These are phyloP conservation scores for Phenganax stokvisi DNA, from an alignment of 92 coral and sea anemone genomes.

Conservation along the genomic window DNA sequence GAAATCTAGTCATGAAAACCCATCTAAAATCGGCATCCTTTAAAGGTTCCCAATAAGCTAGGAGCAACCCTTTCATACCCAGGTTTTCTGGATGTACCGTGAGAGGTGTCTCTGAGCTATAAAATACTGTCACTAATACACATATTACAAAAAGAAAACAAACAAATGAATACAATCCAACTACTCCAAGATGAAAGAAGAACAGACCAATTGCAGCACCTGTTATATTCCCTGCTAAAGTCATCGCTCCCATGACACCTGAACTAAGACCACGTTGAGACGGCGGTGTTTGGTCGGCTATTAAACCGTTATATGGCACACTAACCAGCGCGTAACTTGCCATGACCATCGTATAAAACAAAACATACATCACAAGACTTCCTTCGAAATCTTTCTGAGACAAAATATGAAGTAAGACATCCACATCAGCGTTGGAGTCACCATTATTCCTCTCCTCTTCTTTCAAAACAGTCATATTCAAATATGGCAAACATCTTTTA, in stretches of 20 bases:
- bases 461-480: constrained; percentile 64
- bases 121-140: constrained; percentile 70
- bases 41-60: constrained; percentile 97
- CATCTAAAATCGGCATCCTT: constrained; percentile 94
- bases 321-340: constrained; percentile 96
- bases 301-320: constrained; percentile 95
- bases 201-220: constrained; percentile 93
- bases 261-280: constrained; percentile 96
- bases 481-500: constrained; percentile 81
- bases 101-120: constrained; percentile 82
- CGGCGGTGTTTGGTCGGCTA: constrained; percentile 93
- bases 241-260: constrained; percentile 99
- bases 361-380: constrained; percentile 58
- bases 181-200: constrained; percentile 75
- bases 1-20: constrained; percentile 94
- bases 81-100: constrained; percentile 55
- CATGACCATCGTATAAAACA: constrained; percentile 94
- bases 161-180: constrained; percentile 82
- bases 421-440: constrained; percentile 49
- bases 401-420: constrained; percentile 65
- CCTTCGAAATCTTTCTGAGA: constrained; percentile 57
- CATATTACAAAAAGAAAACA: constrained; percentile 79
- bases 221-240: constrained; percentile 89
- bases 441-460: constrained; percentile 23
- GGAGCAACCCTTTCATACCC: constrained; percentile 66